These are phyloP conservation scores for Lasioglossum morio DNA, from an alignment of 2,888 invertebrate genomes.

Conservation along the genomic window DNA sequence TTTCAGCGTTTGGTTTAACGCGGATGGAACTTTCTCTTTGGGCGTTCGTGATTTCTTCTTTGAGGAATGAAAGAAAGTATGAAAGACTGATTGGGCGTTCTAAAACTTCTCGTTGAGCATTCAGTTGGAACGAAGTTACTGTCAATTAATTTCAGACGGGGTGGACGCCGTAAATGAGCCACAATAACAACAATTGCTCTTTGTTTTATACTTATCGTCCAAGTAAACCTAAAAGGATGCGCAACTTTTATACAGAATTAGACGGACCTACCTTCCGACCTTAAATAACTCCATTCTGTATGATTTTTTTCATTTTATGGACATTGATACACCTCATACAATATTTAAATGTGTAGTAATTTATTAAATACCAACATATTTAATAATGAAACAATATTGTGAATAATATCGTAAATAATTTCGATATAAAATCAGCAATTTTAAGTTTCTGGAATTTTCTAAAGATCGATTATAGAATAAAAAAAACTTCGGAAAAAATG, in stretches of 20 bases:
- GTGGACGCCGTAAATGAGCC: not conserved
- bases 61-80: not conserved
- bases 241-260: not conserved
- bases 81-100: not conserved
- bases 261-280: too few relatives aligned
- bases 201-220: not conserved
- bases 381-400: too few relatives aligned
- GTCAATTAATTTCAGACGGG: not conserved
- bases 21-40: constrained; percentile 8
- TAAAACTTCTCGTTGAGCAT: not conserved
- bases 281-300: too few relatives aligned
- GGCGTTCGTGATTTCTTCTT: not conserved
- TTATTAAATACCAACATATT: too few relatives aligned
- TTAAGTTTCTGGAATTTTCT: too few relatives aligned
- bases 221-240: not conserved
- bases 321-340: too few relatives aligned
- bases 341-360: too few relatives aligned
- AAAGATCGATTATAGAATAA: too few relatives aligned
- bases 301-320: too few relatives aligned
- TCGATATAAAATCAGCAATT: too few relatives aligned
- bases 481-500: too few relatives aligned
- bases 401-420: too few relatives aligned
- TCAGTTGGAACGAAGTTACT: not conserved
- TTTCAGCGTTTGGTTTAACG: constrained; percentile 4
- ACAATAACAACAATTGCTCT: not conserved